phyloP scores from a whole-genome alignment of 2,797 vertebrate species.

The Notolepis coatsorum region DNA sequence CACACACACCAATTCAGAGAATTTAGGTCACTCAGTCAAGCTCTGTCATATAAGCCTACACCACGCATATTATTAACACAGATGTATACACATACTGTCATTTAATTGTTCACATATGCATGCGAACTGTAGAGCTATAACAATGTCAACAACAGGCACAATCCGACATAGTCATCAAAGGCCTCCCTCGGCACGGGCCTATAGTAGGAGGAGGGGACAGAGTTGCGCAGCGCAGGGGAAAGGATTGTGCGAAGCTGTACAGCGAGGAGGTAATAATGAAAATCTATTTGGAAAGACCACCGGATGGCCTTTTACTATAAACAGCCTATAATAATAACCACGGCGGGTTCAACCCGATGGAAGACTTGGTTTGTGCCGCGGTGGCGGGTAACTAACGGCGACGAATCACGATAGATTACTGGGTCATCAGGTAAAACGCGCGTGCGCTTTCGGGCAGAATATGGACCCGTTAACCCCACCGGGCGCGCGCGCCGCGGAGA shows the following conservation, averaged over 20 bases:
- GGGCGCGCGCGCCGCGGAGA: constrained; percentile 55
- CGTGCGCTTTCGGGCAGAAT: constrained; percentile 64
- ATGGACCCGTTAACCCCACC: constrained; percentile 76
- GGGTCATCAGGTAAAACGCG: constrained; percentile 73
- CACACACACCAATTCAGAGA: constrained; percentile 49
- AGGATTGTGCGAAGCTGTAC: constrained; percentile 41
- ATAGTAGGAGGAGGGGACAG: constrained; percentile 62
- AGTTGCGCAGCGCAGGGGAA: constrained; percentile 71
- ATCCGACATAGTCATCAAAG: constrained; percentile 33
- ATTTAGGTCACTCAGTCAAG: constrained; percentile 68
- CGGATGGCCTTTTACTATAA: constrained; percentile 43
- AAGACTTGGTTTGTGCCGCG: constrained; percentile 44
- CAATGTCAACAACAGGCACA: no score
- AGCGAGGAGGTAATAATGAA: constrained; percentile 54
- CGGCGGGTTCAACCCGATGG: constrained; percentile 25
- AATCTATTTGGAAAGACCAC: constrained; percentile 71
- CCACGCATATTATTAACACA: neutral
- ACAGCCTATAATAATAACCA: constrained; percentile 54
- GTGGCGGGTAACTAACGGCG: constrained; percentile 10
- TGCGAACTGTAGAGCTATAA: constrained; percentile 56
- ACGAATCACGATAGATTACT: constrained; percentile 55
- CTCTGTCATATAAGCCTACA: no score
- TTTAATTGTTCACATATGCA: constrained; percentile 47
- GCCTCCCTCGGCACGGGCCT: constrained; percentile 62
- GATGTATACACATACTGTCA: constrained; percentile 18